Evolutionary conservation across 2,797 vertebrate genomes (phyloP).

Genomic region (Crypturellus tataupa): DNA sequence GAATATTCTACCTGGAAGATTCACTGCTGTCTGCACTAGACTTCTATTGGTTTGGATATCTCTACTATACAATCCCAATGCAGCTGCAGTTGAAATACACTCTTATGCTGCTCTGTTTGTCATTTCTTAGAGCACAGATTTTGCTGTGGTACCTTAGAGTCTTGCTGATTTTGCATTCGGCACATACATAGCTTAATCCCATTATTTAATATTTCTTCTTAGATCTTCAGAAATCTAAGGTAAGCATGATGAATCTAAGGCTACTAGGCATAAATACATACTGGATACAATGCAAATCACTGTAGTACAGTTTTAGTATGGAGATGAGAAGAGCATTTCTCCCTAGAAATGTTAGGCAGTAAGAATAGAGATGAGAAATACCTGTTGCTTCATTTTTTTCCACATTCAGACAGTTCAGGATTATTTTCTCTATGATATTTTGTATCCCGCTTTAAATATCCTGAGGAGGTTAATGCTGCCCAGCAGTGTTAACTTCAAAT

Average conservation of each 20-base stretch:
- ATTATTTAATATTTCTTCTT: neutral
- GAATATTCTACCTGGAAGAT: neutral
- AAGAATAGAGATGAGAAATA: neutral
- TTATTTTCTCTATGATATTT: neutral
- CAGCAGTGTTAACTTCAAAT: constrained; percentile 24
- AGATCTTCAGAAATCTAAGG: neutral
- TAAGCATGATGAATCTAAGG: neutral
- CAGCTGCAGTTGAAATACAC: neutral
- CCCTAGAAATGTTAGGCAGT: neutral
- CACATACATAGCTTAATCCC: neutral
- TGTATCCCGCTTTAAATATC: constrained; percentile 19
- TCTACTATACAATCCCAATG: neutral
- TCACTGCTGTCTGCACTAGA: neutral
- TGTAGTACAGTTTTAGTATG: neutral
- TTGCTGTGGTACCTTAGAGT: neutral
- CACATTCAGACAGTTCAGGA: neutral
- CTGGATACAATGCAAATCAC: neutral
- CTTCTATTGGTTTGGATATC: neutral
- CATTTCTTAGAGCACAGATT: neutral
- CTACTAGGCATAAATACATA: neutral
- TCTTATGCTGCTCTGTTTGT: neutral
- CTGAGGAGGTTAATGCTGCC: neutral
- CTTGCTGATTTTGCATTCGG: neutral
- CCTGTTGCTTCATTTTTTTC: neutral
- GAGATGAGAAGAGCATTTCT: neutral